Percentiles rank a stretch among this genome's conserved stretches.
Evolutionary conservation across 1,140 invertebrate genomes (phyloP).

Genomic region (Hydropsyche tenuis): DNA sequence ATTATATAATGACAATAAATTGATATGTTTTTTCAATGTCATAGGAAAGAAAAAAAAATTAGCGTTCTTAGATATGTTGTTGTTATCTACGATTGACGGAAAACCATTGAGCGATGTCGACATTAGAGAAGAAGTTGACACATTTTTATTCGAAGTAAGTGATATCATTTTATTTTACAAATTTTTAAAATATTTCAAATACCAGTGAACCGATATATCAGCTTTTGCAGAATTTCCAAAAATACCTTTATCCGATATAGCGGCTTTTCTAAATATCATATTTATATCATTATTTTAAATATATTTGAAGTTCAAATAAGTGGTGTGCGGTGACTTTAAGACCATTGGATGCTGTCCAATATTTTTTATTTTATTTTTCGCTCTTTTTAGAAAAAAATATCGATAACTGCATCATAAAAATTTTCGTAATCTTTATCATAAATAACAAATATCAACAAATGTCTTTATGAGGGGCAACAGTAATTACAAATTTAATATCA

Average conservation of each 20-base stretch:
- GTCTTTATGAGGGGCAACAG: constrained; percentile 74
- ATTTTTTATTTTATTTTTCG: too few relatives aligned
- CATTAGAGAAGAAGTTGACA: constrained; percentile 76
- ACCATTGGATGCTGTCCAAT: too few relatives aligned
- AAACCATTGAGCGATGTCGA: constrained; percentile 67
- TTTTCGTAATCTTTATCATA: too few relatives aligned
- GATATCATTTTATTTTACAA: constrained; percentile 8
- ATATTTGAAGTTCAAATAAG: too few relatives aligned
- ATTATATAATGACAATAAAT: not conserved
- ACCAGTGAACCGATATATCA: too few relatives aligned
- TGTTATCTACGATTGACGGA: constrained; percentile 67
- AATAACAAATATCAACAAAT: too few relatives aligned
- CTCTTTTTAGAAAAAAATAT: too few relatives aligned
- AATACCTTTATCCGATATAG: not conserved
- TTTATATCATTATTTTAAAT: too few relatives aligned
- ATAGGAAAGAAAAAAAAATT: constrained; percentile 66
- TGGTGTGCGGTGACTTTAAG: too few relatives aligned
- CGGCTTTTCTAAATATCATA: too few relatives aligned
- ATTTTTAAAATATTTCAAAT: not conserved
- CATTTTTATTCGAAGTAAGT: constrained; percentile 78
- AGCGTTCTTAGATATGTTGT: constrained; percentile 79
- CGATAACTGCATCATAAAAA: too few relatives aligned
- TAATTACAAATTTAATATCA: constrained; percentile 75
- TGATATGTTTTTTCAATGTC: constrained; percentile 17
- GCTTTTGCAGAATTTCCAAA: too few relatives aligned